phyloP scores from a whole-genome alignment of 2,888 invertebrate genomes.

The Watsonalla binaria region DNA sequence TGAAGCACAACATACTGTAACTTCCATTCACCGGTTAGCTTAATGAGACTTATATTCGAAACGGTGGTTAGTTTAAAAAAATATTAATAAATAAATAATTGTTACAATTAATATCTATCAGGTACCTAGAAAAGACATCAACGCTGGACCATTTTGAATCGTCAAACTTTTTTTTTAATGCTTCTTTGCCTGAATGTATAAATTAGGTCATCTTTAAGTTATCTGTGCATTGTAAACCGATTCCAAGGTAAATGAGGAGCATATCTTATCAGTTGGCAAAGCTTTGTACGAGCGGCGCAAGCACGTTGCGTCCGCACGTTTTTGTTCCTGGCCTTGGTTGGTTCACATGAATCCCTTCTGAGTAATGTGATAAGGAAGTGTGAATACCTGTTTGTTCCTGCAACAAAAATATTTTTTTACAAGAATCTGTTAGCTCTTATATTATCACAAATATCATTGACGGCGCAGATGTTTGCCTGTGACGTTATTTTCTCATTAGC shows the following conservation, averaged over 20 bases:
- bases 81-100: no score
- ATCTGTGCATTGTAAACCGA: not conserved
- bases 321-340: constrained; percentile 23
- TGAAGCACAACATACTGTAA: not conserved
- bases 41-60: no score
- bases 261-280: constrained; percentile 43
- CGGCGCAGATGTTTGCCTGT: constrained; percentile 5
- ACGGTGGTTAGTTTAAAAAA: no score
- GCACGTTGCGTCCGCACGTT: constrained; percentile 50
- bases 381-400: constrained; percentile 36
- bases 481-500: not conserved
- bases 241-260: constrained; percentile 1
- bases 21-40: not conserved
- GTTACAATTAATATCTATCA: no score
- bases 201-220: no score
- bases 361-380: constrained; percentile 57
- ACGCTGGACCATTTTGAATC: not conserved
- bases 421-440: not conserved
- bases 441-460: not conserved
- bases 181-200: no score
- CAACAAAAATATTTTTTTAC: constrained; percentile 6
- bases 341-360: constrained; percentile 46
- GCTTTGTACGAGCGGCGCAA: constrained; percentile 35
- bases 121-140: not conserved
- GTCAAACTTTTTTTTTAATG: no score